Base-by-base conservation (phyloP, 2,888 invertebrate genomes). In the Acronicta psi region DNA sequence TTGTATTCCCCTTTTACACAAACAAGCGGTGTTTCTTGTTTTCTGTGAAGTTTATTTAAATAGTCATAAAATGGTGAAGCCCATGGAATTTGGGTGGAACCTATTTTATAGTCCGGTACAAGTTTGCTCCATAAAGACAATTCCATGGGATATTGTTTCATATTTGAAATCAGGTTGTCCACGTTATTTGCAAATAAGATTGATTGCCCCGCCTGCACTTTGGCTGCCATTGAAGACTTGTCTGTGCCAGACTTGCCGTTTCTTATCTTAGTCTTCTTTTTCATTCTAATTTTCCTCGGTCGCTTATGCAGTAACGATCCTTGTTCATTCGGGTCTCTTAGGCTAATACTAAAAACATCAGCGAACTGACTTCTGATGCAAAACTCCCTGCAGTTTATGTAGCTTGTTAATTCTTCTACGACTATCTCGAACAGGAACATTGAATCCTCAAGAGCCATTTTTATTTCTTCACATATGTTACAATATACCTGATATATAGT, bases 341-440 rank as follows among this genome's bases (percentile, higher is more conserved):
- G 64, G 47, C 74, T 69, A 16, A 92, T 59, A 8, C 77, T 80
- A 68, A 94, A 93, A 23, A 92, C 64, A 75, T 93, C 82, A 37
- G 83, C 82, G 65, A 91, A 93, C 63, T 88, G 73, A 46, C 83
- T 80, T 63, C 64, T 81, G 23, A 93, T 83, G 53, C 61, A 43
- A 70, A 87, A 89, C 31, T 88, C 77, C 38, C 80, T 85, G 54
- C 78, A 85, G 42, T 78, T 69, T 37, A 81, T 67, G 20, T 71
- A 84, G 64, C 84, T 88, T 59, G 73, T 83, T 18, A 92, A 65
- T 55, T 88, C 81, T 69, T 89, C 87, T 6, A 91, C 79, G 11
- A 74, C 60, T 51, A 93, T 80, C 68, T 93, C 91, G 53, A 93
- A 85, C 68, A 91, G 81, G 80, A 93, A 92, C 82, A 89, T 84